Evolutionary conservation across 2,113 vertebrate species (phyloP), one percentile per base, ranked within the genome.

Genomic region (Platichthys flesus): DNA sequence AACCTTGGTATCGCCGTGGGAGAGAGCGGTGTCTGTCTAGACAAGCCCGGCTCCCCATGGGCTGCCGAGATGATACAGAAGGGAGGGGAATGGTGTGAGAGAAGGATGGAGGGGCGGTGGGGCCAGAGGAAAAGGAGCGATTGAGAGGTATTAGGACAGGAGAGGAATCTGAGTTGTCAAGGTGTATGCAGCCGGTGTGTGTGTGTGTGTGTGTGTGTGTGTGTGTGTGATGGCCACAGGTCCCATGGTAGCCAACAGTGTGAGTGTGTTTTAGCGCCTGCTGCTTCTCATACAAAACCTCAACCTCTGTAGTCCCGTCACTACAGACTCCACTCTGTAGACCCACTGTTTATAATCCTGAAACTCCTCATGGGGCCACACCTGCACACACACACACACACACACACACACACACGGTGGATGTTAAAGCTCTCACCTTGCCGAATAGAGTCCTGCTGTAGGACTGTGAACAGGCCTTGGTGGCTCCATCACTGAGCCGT

Each of bases 251-350:
- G 86, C 82, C 83, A 90, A 86, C 83, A 84, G 74, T 81, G 86
- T 83, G 80, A 88, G 86, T 85, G 86, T 89, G 82, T 85, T 92
- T 88, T 89, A 84, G 84, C 82, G 83, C 88, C 88, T 40, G 88
- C 84, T 90, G 89, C 79, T 85, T 86, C 88, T 85, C 86, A 86
- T 90, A 91, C 80, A 74, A 80, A 89, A 91, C 81, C 89, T 91
- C 85, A 76, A 83, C 88, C 85, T 89, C 78, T 90, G 72, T 71
- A 78, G 84, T 79, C 79, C 54, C 69, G 75, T 84, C 83, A 75
- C 82, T 70, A 67, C 67, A 35, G 15, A 60, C 58, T 58, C 26
- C 56, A 40, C 59, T 63, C 61, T 45, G 54, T 20, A 71, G 73
- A 74, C 81, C 79, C 20, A 79, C 87, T 83, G 77, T 86, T 89